Base-by-base conservation (phyloP, 2,797 vertebrate genomes). In the Semaprochilodus insignis region DNA sequence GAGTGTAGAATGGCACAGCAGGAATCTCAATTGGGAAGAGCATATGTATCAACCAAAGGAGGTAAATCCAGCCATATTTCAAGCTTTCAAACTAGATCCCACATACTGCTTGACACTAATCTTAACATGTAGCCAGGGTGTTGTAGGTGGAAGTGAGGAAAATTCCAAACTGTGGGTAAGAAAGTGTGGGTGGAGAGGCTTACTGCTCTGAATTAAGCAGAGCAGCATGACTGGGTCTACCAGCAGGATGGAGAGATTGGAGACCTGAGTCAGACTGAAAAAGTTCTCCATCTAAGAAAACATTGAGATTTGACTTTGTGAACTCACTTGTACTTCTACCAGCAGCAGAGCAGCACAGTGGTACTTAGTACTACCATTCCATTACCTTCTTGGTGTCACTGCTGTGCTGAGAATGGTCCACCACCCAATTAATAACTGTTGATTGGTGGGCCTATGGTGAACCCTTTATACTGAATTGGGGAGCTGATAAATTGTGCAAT, bases 171-270 rank as follows among this genome's bases (percentile, higher is more conserved):
- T 66, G 63, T 34, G 27, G 63, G 27, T 14, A 15, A 66, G 63
- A 66, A 36, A 34, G 27, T 66, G 31, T 66, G 19, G 34, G 21
- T 44, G 21, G 66, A 44, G 40, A 10, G 3, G 7, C 66, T 69
- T 10, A 16, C 52, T 54, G 57, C 21, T 6, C 57, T 21, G 57
- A 69, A 40, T 36, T 40, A 44, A 69, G 19, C 34, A 40, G 34
- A 44, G 34, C 34, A 44, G 44, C 66, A 69, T 21, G 34, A 40
- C 34, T 13, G 21, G 19, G 19, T 15, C 36, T 69, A 44, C 19
- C 66, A 69, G 66, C 36, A 69, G 36, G 36, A 69, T 69, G 66
- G 66, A 44, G 36, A 40, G 34, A 69, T 40, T 69, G 66, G 36
- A 10, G 36, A 10, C 8, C 34, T 44, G 36, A 40, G 66, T 40